Percentiles rank a stretch among this genome's conserved stretches.
phyloP scores from a whole-genome alignment of 2,113 vertebrate genomes.

The Speoplatyrhinus poulsoni region DNA sequence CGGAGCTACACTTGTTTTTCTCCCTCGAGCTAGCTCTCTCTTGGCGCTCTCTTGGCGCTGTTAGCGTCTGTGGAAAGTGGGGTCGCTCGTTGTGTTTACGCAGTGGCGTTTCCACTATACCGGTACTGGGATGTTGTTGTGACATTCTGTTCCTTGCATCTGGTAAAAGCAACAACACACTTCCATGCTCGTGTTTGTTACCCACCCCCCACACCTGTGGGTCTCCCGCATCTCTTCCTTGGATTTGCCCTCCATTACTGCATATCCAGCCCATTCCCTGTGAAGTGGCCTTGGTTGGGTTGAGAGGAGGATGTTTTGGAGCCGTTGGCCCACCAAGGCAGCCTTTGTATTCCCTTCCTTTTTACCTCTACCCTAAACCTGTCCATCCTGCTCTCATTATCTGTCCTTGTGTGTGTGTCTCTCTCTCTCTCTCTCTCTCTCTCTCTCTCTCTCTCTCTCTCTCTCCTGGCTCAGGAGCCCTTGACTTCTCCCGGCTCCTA shows the following conservation, averaged over 20 bases:
- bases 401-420: neutral
- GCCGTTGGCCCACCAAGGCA: slow-evolving; percentile 24
- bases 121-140: too few species aligned
- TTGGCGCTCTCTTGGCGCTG: slow-evolving; percentile 51
- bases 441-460: neutral
- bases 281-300: neutral
- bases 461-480: slow-evolving; percentile 11
- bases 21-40: slow-evolving; percentile 30
- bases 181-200: neutral
- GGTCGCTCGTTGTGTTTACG: too few species aligned
- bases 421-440: slow-evolving; percentile 1
- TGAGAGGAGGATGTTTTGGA: neutral
- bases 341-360: slow-evolving; percentile 14
- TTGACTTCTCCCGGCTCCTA: slow-evolving; percentile 54
- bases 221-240: neutral
- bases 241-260: neutral
- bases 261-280: neutral
- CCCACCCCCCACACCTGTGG: neutral
- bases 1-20: slow-evolving; percentile 19
- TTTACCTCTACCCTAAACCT: slow-evolving; percentile 10
- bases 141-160: too few species aligned
- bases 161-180: too few species aligned
- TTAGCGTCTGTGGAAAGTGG: too few species aligned
- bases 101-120: too few species aligned
- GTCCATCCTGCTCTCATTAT: slow-evolving; percentile 16